Base-by-base conservation (phyloP, 2,888 invertebrate species). In the Cephus pulcher region DNA sequence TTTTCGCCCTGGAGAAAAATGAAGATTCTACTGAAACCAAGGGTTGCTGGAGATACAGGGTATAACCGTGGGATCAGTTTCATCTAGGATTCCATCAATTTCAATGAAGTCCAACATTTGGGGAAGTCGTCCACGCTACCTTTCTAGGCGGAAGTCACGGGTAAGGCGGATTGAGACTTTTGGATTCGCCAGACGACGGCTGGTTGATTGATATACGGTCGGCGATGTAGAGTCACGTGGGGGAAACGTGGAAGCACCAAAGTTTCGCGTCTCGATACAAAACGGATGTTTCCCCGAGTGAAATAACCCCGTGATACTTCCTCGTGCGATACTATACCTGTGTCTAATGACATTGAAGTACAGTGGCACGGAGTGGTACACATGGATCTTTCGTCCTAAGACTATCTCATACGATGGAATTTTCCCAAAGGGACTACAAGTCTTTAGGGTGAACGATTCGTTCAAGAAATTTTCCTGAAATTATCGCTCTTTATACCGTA, bases 131-230 rank as follows among this genome's bases (percentile, higher is more conserved):
- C 15, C 15, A 37, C 15, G 6, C 1, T 23, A 56, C 23, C 23
- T 56, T 56, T 23, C 2, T 23, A 23, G 56, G 6, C 23, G 23
- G 9, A 23, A 23, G 15, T 56, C 23, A 56, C 56, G 23, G 1
- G 6, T 23, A 9, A 56, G 56, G 23, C 56, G 56, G 23, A 56
- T 23, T 56, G 56, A 9, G 9, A 56, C 56, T 23, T 56, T 23
- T 1, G 56, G 56, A 23, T 56, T 56, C 0, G 56, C 9, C 56
- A 56, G 56, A 23, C 23, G 56, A 9, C n/a, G 4, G 74, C 70
- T 75, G 73, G 69, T 75, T 77, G 79, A 79, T 77, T 79, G 75
- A 79, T 77, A 69, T 74, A 69, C 74, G 32, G 37, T 12, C n/a
- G 32, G 40, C 69, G 74, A 32, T 69, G 34, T 37, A n/a, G 70